Percentiles rank a stretch among this genome's conserved stretches.
phyloP scores from a whole-genome alignment of 2,113 vertebrate genomes.

The Miniopterus natalensis region DNA sequence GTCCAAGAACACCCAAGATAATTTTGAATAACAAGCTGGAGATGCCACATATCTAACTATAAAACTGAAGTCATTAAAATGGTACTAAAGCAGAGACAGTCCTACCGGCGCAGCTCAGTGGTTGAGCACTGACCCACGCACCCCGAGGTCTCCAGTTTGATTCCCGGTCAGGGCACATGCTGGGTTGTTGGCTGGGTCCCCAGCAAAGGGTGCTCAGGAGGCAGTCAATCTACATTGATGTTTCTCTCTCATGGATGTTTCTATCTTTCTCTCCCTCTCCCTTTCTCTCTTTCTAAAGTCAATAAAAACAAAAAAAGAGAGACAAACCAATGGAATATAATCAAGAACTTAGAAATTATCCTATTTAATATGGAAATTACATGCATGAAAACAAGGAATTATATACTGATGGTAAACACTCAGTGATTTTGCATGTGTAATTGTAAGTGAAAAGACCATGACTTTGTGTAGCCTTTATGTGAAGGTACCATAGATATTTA shows the following conservation, averaged over 20 bases:
- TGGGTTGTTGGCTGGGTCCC: no score
- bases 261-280: no score
- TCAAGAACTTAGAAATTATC: background rate
- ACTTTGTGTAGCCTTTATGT: background rate
- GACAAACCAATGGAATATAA: background rate
- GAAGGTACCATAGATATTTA: background rate
- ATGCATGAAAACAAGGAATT: background rate
- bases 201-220: no score
- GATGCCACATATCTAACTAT: background rate
- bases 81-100: background rate
- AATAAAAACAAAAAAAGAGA: background rate
- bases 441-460: background rate
- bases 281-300: no score
- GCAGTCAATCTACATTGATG: no score
- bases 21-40: background rate
- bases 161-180: no score
- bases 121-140: no score
- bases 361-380: background rate
- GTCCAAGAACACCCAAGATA: background rate
- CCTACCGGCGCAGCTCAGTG: no score
- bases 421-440: background rate
- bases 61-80: background rate
- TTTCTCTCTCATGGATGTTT: no score
- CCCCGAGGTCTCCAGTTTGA: no score
- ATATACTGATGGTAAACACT: background rate